Conservation (phyloP, 2,888 invertebrate species). For the Acrobasis suavella region DNA sequence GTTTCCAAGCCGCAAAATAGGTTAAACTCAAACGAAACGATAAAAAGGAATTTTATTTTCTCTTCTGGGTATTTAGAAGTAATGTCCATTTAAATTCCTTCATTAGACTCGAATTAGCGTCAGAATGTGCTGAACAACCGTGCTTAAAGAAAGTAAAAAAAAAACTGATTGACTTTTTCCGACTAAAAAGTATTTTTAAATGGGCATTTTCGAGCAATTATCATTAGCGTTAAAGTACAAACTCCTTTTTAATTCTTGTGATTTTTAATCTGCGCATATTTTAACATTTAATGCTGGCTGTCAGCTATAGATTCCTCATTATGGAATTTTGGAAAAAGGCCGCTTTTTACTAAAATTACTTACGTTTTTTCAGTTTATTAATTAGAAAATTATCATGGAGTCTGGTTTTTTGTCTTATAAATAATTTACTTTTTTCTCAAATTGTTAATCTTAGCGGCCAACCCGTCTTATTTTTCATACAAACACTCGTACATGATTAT, state of each 20-base stretch:
- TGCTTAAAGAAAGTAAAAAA: neutral
- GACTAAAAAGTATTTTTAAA: slow-evolving; percentile 8
- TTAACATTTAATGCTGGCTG: slow-evolving; percentile 10
- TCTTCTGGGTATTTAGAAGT: neutral
- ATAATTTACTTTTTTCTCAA: too few species aligned
- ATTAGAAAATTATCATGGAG: too few species aligned
- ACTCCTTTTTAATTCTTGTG: slow-evolving; percentile 2
- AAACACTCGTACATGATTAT: too few species aligned
- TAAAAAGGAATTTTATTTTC: neutral
- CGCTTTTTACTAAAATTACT: neutral
- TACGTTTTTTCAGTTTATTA: neutral
- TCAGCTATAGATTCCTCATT: slow-evolving; percentile 19
- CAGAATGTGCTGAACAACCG: slow-evolving; percentile 1
- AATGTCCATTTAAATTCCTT: neutral
- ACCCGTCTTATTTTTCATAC: too few species aligned
- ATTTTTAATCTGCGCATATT: slow-evolving; percentile 13
- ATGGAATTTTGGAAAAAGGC: neutral
- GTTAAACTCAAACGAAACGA: slow-evolving; percentile 2
- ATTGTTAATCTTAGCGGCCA: too few species aligned
- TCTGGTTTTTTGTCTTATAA: too few species aligned
- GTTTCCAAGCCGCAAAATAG: neutral
- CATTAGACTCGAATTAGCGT: neutral
- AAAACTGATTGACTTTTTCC: slow-evolving; percentile 2
- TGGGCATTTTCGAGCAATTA: slow-evolving; percentile 4
- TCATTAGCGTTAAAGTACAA: slow-evolving; percentile 9